These are phyloP conservation scores for Troides aeacus DNA, from an alignment of 2,888 invertebrate genomes.

Conservation along the genomic window DNA sequence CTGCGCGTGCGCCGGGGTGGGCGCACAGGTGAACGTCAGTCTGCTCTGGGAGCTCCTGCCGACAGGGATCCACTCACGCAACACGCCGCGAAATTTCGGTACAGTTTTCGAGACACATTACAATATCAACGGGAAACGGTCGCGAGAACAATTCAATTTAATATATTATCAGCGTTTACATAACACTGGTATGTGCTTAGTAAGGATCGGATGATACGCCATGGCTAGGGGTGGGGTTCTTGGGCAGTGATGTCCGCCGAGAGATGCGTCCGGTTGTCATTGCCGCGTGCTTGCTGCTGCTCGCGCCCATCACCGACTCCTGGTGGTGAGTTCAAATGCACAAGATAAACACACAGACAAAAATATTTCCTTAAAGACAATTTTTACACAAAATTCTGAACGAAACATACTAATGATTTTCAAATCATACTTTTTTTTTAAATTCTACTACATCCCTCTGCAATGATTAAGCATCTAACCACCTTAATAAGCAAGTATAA, in stretches of 20 bases:
- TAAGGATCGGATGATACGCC: slow-evolving; percentile 31
- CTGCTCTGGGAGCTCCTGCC: slow-evolving; percentile 73
- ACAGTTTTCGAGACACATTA: slow-evolving; percentile 61
- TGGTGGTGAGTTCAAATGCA: slow-evolving; percentile 87
- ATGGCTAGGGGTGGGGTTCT: slow-evolving; percentile 50
- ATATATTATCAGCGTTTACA: slow-evolving; percentile 9
- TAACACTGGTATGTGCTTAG: slow-evolving; percentile 19
- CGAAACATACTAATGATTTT: too few relatives aligned
- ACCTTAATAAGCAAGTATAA: too few relatives aligned
- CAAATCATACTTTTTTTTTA: too few relatives aligned
- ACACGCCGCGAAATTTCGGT: slow-evolving; percentile 67
- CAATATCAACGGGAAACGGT: slow-evolving; percentile 33
- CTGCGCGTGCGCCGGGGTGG: slow-evolving; percentile 67
- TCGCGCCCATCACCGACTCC: slow-evolving; percentile 92
- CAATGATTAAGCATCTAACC: too few relatives aligned
- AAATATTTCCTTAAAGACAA: neutral
- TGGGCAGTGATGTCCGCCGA: slow-evolving; percentile 72
- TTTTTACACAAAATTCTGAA: neutral
- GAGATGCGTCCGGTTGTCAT: slow-evolving; percentile 88
- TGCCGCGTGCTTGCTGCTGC: slow-evolving; percentile 90
- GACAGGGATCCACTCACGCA: slow-evolving; percentile 71
- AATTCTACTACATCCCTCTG: too few relatives aligned
- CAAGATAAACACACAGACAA: neutral
- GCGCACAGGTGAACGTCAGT: slow-evolving; percentile 72
- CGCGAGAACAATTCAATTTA: neutral